Conservation (phyloP, 2,888 invertebrate genomes). For the Ctena decussata region DNA sequence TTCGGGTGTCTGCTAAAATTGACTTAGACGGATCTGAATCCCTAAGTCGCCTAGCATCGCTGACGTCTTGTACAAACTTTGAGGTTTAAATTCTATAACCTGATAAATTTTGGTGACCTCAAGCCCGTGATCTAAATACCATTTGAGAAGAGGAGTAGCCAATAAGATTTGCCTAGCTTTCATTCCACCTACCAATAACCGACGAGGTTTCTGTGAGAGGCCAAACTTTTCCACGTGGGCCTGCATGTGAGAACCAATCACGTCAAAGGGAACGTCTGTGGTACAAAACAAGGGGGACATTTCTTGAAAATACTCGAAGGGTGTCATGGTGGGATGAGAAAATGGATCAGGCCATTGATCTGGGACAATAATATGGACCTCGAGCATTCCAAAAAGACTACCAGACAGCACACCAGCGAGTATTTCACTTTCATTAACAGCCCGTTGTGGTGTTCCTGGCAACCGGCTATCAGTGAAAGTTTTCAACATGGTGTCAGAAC, state of each 20-base stretch:
- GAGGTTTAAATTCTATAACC: neutral
- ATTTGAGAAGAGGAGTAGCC: neutral
- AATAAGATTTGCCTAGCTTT: neutral
- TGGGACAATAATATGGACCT: slow-evolving; percentile 24
- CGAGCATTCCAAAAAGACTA: slow-evolving; percentile 26
- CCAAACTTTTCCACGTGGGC: neutral
- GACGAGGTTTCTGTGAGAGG: neutral
- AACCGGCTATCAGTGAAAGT: neutral
- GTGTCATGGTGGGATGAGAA: neutral
- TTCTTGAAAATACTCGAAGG: slow-evolving; percentile 46
- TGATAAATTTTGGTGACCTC: slow-evolving; percentile 4
- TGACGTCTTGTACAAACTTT: neutral
- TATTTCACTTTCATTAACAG: neutral
- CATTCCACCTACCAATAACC: slow-evolving; percentile 12
- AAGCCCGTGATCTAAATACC: slow-evolving; percentile 42
- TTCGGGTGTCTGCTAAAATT: slow-evolving; percentile 52
- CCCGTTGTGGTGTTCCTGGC: neutral
- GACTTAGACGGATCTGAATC: slow-evolving; percentile 35
- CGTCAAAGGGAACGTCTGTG: slow-evolving; percentile 27
- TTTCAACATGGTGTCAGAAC: neutral
- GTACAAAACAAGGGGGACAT: slow-evolving; percentile 39
- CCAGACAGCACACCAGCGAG: neutral
- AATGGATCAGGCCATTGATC: neutral
- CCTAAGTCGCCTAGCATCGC: slow-evolving; percentile 43
- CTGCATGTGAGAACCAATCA: neutral